Evolutionary conservation across 2,113 vertebrate species (phyloP).

Genomic region (Cyprinodon variegatus): DNA sequence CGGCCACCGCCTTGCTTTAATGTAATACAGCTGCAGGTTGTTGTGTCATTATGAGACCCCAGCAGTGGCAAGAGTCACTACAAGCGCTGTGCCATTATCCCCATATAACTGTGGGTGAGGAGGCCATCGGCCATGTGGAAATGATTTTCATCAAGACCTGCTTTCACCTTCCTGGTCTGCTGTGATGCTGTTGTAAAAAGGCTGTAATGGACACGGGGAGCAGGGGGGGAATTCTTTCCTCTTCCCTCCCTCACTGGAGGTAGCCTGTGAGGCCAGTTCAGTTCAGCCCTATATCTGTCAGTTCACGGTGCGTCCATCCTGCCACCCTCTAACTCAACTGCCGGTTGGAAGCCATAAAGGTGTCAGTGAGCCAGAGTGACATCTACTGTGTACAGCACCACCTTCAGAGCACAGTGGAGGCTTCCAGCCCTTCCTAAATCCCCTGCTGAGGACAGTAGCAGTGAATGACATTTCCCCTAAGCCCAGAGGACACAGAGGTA

Average conservation of each 20-base stretch:
- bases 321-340: constrained; percentile 66
- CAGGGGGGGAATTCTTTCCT: constrained; percentile 17
- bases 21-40: background rate
- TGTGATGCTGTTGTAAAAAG: constrained; percentile 42
- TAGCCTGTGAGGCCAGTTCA: constrained; percentile 49
- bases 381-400: constrained; percentile 54
- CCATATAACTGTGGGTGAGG: constrained; percentile 12
- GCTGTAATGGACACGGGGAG: background rate
- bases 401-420: constrained; percentile 42
- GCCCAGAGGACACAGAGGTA: constrained; percentile 40
- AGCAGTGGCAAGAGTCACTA: constrained; percentile 12
- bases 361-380: constrained; percentile 62
- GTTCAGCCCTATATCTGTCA: constrained; percentile 61
- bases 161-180: constrained; percentile 67
- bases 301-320: constrained; percentile 71
- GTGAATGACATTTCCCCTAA: constrained; percentile 70
- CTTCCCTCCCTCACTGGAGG: constrained; percentile 63
- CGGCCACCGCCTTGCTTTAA: background rate
- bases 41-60: constrained; percentile 5
- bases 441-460: constrained; percentile 70
- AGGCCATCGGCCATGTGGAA: constrained; percentile 56
- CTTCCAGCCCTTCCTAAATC: constrained; percentile 44
- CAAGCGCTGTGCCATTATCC: background rate
- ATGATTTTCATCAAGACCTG: constrained; percentile 68
- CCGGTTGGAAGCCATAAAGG: constrained; percentile 67